phyloP scores from a whole-genome alignment of 2,113 vertebrate species.

The Erythrolamprus reginae region DNA sequence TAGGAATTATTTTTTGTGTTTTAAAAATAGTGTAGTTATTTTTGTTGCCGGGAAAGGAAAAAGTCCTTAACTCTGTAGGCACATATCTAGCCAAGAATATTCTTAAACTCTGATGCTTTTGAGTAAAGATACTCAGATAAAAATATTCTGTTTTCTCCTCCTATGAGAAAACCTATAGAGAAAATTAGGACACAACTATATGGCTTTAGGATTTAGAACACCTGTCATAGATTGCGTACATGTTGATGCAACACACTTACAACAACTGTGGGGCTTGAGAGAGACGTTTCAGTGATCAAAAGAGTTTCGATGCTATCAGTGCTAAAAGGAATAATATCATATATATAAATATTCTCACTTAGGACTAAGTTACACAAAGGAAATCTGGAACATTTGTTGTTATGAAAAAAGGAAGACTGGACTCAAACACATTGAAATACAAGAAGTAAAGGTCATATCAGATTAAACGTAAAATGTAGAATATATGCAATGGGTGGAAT shows the following conservation, averaged over 20 bases:
- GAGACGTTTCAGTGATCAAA: not conserved
- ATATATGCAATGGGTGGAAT: not conserved
- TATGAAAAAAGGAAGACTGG: not conserved
- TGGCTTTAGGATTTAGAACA: not conserved
- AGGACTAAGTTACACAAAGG: constrained; percentile 29
- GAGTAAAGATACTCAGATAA: not conserved
- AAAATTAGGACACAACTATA: not conserved
- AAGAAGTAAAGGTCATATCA: constrained; percentile 27
- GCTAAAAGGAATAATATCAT: not conserved
- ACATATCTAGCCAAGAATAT: not conserved
- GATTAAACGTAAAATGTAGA: not conserved
- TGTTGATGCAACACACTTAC: not conserved
- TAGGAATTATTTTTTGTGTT: constrained; percentile 1
- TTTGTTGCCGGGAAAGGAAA: not conserved
- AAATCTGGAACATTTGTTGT: constrained; percentile 42
- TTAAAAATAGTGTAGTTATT: not conserved
- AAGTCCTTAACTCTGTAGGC: not conserved
- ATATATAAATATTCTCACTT: not conserved
- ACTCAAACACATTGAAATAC: constrained; percentile 23
- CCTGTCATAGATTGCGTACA: not conserved
- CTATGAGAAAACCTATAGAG: constrained; percentile 34
- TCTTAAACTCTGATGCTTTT: not conserved
- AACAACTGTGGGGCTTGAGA: not conserved
- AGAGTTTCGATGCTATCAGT: not conserved
- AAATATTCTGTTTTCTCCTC: constrained; percentile 43